Evolutionary conservation across 2,888 invertebrate genomes (phyloP), one percentile per base, ranked within the genome.

Genomic region (Mimumesa dahlbomi): DNA sequence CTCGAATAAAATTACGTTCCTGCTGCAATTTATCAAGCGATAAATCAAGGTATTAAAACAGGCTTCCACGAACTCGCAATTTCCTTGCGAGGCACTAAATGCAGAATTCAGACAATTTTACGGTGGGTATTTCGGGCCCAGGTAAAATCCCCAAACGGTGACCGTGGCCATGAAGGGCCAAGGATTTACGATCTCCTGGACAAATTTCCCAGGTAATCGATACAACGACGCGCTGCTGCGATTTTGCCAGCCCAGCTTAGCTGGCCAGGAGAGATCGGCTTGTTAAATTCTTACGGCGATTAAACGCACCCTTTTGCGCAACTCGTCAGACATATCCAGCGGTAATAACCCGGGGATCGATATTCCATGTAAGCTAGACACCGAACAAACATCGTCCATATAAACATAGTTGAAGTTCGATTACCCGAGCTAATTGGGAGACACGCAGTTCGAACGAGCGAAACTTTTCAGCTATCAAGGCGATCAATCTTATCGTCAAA

Each of bases 241-340:
- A 61, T 70, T 59, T 29, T 13, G 14, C 22, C 22, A 16, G 52
- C 14, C 18, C 22, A 21, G 5, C 40, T 45, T 19, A 1, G n/a
- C 18, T 18, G 14, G 5, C 22, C 46, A 31, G 34, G 25, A 25
- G 25, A 69, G 38, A 69, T 66, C 56, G 49, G 16, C 46, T 77
- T 45, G 45, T 77, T 68, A 77, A 74, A 74, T 65, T 77, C 40
- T 65, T 48, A 54, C 42, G 36, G 21, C 65, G 46, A 62, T 65
- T 77, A 74, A 74, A 58, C 45, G 42, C 45, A 45, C 13, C 43
- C 54, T 52, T 45, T 42, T 29, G 19, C 36, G 21, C 16, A 6
- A 48, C 52, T 31, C 46, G 36, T 40, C 21, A 18, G 14, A 21
- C 43, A 11, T 25, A 57, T 54, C 29, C 50, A 46, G 29, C 49